Evolutionary conservation across 2,113 vertebrate genomes (phyloP), one percentile per base, ranked within the genome.

Genomic region (Lota lota): DNA sequence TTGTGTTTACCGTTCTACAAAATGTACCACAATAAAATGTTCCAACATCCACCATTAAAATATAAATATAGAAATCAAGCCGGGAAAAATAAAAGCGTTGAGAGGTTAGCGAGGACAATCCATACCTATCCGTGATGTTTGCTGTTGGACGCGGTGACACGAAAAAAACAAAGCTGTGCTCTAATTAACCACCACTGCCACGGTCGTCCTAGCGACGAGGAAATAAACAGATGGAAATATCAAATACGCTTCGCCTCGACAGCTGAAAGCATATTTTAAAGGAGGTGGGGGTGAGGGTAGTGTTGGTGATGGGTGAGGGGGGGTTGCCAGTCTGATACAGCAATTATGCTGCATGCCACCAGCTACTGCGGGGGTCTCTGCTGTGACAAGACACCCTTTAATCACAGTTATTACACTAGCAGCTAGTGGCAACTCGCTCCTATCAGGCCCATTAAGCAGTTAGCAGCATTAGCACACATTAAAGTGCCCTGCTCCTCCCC

Each of bases 371-470:
- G 88, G 86, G 89, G 24, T 83, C 92, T 91, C 86, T 85, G 90
- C 92, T 92, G 92, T 93, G 93, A 94, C 87, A 92, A 87, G 86
- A 76, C 85, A 77, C 84, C 89, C 93, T 91, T 93, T 92, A 94
- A 94, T 94, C 93, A 93, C 87, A 89, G 84, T 93, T 94, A 93
- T 78, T 86, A 85, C 87, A 89, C 85, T 24, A 24, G 24, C 78
- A 88, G 79, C 87, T 93, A 93, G 92, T 93, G 94, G 92, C 87
- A 89, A 24, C 24, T 77, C 93, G 89, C 89, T 93, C 94, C 92
- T 91, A 92, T 88, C 90, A 86, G 82, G 84, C 84, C 85, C 87
- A 92, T 92, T 94, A 94, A 93, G 83, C 88, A 91, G 93, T 91
- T 92, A 81, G 92, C 83, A 69, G 79, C 85, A 85, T 89, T 88